phyloP scores from a whole-genome alignment of 1,140 invertebrate genomes.

The Andrena cerasifolii region DNA sequence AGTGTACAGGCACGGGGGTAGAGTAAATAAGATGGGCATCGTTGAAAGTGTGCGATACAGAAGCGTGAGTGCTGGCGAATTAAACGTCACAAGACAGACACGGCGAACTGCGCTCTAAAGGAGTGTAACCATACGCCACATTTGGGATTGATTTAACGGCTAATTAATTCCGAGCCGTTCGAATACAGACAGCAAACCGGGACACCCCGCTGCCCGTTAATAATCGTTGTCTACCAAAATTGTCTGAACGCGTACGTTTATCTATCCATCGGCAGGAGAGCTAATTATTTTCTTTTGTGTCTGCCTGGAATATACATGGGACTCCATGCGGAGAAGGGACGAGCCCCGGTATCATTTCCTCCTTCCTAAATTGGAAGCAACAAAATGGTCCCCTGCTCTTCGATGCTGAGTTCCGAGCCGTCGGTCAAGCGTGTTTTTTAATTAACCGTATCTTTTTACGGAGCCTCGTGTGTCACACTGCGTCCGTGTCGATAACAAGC shows the following conservation, averaged over 20 bases:
- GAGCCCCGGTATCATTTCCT: constrained; percentile 59
- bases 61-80: neutral
- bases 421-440: constrained; percentile 23
- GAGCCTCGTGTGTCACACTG: neutral
- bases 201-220: constrained; percentile 58
- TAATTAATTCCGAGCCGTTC: constrained; percentile 41
- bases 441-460: constrained; percentile 36
- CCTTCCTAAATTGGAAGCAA: constrained; percentile 65
- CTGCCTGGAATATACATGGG: constrained; percentile 61
- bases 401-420: neutral
- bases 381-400: constrained; percentile 59
- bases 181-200: constrained; percentile 23
- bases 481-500: neutral
- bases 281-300: constrained; percentile 78
- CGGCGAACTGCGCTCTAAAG: constrained; percentile 10
- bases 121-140: constrained; percentile 14
- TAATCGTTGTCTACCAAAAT: constrained; percentile 66
- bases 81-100: neutral
- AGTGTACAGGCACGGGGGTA: no score
- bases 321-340: constrained; percentile 70
- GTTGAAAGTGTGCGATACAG: neutral
- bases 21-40: no score
- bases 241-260: constrained; percentile 54
- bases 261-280: constrained; percentile 63
- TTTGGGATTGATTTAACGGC: constrained; percentile 55